Evolutionary conservation across 2,888 invertebrate species (phyloP), one percentile per base, ranked within the genome.

Genomic region (Yponomeuta sedellus): DNA sequence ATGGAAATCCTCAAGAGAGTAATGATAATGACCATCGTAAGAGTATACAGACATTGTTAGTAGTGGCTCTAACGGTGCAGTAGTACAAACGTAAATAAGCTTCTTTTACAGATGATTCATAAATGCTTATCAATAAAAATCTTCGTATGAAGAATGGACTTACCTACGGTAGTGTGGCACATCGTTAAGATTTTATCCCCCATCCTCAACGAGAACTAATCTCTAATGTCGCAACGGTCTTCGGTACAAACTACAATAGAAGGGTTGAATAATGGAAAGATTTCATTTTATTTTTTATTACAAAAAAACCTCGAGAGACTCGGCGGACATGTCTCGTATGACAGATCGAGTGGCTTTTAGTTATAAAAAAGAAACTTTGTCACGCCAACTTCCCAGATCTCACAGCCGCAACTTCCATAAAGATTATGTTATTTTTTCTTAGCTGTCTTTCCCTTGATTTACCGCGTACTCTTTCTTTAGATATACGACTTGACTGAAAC

Each of bases 161-260:
- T 79, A 77, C 81, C 80, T 79, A 81, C 80, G 75, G 79, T 79
- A 75, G 73, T 76, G 78, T 77, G 82, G 77, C 80, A 82, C 84
- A 79, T 86, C 88, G 83, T 90, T 89, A 85, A 89, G 90, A 89
- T 91, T 83, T 83, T 89, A 89, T 90, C 88, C 89, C 88, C 79
- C 70, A 75, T 67, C 71, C 77, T 81, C 80, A 76, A 82, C 80
- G 77, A 81, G 82, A 80, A 85, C 84, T 90, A 91, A 90, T 91
- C 89, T 89, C 80, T 58, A 59, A 58, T 68, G 68, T 68, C 68
- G 64, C 68, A 64, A 72, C 75, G 76, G 71, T 70, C 72, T 74
- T 73, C 73, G 71, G 71, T 73, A 72, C 72, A 0, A 68, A 72
- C 73, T 74, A 86, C 86, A 86, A 86, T 84, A 74, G 82, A 81